Evolutionary conservation across 2,797 vertebrate genomes (phyloP).

Genomic region (Gallinago solitaria): DNA sequence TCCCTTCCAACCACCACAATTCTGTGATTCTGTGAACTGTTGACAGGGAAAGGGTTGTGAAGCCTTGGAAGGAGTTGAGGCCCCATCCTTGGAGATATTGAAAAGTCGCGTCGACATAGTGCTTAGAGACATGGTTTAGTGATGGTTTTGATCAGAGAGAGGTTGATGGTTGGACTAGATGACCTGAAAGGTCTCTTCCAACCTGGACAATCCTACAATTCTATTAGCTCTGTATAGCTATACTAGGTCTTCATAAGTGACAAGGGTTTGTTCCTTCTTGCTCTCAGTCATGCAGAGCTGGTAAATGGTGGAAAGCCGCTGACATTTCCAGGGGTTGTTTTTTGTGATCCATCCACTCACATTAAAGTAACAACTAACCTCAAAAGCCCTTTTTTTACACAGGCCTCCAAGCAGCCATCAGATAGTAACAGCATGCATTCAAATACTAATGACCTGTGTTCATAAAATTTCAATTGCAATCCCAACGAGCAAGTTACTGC

Average conservation of each 20-base stretch:
- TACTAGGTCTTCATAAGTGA: not conserved
- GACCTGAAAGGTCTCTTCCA: too few relatives aligned
- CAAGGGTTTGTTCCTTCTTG: not conserved
- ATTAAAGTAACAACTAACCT: not conserved
- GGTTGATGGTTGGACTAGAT: too few relatives aligned
- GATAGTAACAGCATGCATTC: not conserved
- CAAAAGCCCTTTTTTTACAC: not conserved
- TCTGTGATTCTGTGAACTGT: too few relatives aligned
- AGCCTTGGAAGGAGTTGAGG: too few relatives aligned
- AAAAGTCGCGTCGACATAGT: too few relatives aligned
- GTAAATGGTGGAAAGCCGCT: not conserved
- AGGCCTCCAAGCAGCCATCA: not conserved
- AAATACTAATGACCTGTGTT: not conserved
- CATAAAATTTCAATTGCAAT: not conserved
- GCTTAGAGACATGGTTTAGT: too few relatives aligned
- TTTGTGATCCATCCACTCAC: not conserved
- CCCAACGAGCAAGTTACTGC: not conserved
- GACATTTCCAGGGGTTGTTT: not conserved
- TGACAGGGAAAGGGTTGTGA: too few relatives aligned
- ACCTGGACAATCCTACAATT: too few relatives aligned
- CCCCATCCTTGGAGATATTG: too few relatives aligned
- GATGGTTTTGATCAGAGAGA: too few relatives aligned
- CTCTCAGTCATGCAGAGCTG: not conserved
- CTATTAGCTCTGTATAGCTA: too few relatives aligned
- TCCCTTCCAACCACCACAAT: too few relatives aligned